A percentile compares a stretch with the other conserved stretches of the same genome.
Evolutionary conservation across 2,113 vertebrate species (phyloP).

Genomic region (Oreochromis niloticus): DNA sequence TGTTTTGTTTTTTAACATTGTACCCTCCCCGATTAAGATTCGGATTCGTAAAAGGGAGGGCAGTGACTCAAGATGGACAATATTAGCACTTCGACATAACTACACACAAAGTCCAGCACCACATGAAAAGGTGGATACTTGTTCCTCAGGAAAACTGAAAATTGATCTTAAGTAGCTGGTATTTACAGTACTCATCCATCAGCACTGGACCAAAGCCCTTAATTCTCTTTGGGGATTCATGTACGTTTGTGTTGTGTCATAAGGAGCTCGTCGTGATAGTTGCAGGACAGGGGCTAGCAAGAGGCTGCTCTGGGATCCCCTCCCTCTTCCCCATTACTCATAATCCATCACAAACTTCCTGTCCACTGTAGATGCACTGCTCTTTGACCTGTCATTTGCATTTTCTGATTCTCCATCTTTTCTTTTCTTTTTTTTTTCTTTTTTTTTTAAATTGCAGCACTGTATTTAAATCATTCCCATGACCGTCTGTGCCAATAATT

Average conservation of each 20-base stretch:
- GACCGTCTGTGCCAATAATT: not conserved
- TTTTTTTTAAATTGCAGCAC: not conserved
- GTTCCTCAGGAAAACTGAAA: not conserved
- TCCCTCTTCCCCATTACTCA: conserved; percentile 57
- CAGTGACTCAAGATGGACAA: not conserved
- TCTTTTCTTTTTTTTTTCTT: not conserved
- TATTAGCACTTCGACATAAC: not conserved
- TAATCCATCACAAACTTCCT: conserved; percentile 60
- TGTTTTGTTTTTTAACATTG: not conserved
- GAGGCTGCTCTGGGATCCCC: conserved; percentile 72
- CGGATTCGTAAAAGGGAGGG: not conserved
- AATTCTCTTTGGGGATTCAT: not conserved
- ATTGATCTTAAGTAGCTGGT: not conserved
- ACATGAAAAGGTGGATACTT: not conserved
- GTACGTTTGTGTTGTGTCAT: not conserved
- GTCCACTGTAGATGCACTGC: conserved; percentile 42
- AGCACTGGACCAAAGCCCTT: not conserved
- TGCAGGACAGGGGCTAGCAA: conserved; percentile 10
- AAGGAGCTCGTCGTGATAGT: not conserved
- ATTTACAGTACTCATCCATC: not conserved
- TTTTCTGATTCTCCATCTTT: conserved; percentile 28
- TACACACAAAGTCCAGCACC: not conserved
- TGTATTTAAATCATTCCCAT: not conserved
- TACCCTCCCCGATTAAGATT: not conserved
- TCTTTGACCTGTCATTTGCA: conserved; percentile 37